Conservation (phyloP, 2,888 invertebrate genomes). For the Tachina fera region DNA sequence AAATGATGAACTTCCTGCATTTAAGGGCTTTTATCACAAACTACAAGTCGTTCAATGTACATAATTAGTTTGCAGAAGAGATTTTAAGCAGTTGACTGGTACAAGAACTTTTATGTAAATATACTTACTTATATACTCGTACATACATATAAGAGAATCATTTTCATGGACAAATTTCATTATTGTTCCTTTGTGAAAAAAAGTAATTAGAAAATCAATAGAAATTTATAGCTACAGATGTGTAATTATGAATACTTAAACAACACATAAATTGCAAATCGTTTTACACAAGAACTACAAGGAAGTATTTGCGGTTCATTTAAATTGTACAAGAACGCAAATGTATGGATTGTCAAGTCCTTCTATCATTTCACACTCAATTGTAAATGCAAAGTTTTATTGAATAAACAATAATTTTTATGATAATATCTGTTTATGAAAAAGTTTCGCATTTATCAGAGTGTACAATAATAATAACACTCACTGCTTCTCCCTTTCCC, state of each 20-base stretch:
- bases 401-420: constrained; percentile 46
- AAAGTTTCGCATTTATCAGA: constrained; percentile 26
- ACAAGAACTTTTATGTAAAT: neutral
- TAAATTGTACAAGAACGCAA: constrained; percentile 1
- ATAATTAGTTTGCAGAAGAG: constrained; percentile 41
- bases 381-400: constrained; percentile 40
- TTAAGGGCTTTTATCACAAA: constrained; percentile 64
- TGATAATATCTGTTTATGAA: constrained; percentile 33
- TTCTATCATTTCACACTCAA: constrained; percentile 21
- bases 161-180: constrained; percentile 56
- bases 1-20: constrained; percentile 68
- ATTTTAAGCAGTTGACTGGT: constrained; percentile 12
- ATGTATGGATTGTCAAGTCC: neutral
- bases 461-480: constrained; percentile 29
- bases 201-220: constrained; percentile 67
- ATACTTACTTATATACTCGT: no score
- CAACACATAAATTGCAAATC: constrained; percentile 24
- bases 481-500: neutral
- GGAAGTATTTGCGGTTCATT: neutral
- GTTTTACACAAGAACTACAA: constrained; percentile 1
- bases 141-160: constrained; percentile 8
- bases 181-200: constrained; percentile 25
- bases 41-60: constrained; percentile 45
- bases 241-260: neutral
- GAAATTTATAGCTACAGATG: constrained; percentile 31